A percentile compares a stretch with the other conserved stretches of the same genome.
Conservation (phyloP, 1,140 invertebrate genomes). For the Brachionus angularis region DNA sequence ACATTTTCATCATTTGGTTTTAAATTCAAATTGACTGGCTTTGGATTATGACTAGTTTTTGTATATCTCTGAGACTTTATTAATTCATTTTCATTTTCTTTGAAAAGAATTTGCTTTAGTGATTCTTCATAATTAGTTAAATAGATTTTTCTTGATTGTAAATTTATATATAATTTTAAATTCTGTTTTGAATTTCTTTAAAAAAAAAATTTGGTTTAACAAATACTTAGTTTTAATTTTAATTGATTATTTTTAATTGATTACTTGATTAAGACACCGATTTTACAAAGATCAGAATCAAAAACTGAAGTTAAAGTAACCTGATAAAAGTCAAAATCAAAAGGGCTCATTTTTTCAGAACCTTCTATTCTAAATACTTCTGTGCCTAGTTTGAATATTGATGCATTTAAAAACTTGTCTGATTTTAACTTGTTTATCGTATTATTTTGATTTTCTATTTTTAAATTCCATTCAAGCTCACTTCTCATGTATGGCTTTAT, state of each 20-base stretch:
- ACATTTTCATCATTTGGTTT: too few species aligned
- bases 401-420: background rate
- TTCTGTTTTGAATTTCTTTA: slow-evolving; percentile 7
- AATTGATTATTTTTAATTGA: too few species aligned
- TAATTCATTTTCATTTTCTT: too few species aligned
- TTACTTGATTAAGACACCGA: background rate
- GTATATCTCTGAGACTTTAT: too few species aligned
- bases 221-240: too few species aligned
- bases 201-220: background rate
- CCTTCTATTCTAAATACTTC: background rate
- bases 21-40: too few species aligned
- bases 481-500: background rate
- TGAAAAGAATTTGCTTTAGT: too few species aligned
- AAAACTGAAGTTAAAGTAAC: background rate
- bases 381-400: background rate
- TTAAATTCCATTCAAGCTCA: slow-evolving; percentile 1
- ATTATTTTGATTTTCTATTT: background rate
- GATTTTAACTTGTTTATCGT: background rate
- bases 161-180: too few species aligned
- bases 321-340: slow-evolving; percentile 13
- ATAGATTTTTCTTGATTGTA: too few species aligned
- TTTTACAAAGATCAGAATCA: background rate
- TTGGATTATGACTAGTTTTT: too few species aligned
- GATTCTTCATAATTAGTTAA: too few species aligned
- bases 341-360: background rate